These are phyloP conservation scores for Paratrypauchen microcephalus DNA, from an alignment of 2,797 vertebrate genomes.

Conservation along the genomic window DNA sequence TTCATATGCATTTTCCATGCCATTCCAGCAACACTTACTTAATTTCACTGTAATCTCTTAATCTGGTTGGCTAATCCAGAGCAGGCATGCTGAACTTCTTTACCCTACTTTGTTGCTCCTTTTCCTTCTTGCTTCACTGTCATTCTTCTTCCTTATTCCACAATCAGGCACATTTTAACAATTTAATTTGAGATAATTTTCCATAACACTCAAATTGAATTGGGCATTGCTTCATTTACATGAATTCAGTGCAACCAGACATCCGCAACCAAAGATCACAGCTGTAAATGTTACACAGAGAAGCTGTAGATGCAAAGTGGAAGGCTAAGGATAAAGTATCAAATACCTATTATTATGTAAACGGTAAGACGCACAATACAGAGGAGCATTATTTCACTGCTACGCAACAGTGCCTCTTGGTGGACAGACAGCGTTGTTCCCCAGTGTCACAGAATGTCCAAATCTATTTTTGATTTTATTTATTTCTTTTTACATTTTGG, in stretches of 20 bases:
- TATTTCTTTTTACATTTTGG: constrained; percentile 13
- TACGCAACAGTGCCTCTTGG: constrained; percentile 75
- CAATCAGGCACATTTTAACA: background rate
- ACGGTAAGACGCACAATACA: constrained; percentile 54
- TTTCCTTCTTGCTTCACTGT: constrained; percentile 40
- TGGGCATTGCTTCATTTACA: constrained; percentile 27
- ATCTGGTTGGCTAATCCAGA: constrained; percentile 78
- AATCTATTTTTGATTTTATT: constrained; percentile 34
- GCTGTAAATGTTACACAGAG: constrained; percentile 34
- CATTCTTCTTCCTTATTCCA: constrained; percentile 11
- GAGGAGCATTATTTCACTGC: constrained; percentile 38
- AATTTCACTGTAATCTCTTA: constrained; percentile 80
- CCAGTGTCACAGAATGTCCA: constrained; percentile 63
- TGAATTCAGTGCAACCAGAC: constrained; percentile 14
- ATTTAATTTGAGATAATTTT: constrained; percentile 12
- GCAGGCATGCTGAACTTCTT: constrained; percentile 67
- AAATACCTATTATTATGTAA: constrained; percentile 48
- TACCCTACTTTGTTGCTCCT: constrained; percentile 60
- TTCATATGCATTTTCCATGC: constrained; percentile 53
- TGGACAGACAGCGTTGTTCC: constrained; percentile 69
- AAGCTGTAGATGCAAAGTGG: constrained; percentile 35
- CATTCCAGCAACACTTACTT: constrained; percentile 62
- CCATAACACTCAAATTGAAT: constrained; percentile 14
- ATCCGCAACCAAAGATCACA: constrained; percentile 68
- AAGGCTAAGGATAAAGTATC: constrained; percentile 27